Evolutionary conservation across 2,113 vertebrate genomes (phyloP), one percentile per base, ranked within the genome.

Genomic region (Sylvia atricapilla): DNA sequence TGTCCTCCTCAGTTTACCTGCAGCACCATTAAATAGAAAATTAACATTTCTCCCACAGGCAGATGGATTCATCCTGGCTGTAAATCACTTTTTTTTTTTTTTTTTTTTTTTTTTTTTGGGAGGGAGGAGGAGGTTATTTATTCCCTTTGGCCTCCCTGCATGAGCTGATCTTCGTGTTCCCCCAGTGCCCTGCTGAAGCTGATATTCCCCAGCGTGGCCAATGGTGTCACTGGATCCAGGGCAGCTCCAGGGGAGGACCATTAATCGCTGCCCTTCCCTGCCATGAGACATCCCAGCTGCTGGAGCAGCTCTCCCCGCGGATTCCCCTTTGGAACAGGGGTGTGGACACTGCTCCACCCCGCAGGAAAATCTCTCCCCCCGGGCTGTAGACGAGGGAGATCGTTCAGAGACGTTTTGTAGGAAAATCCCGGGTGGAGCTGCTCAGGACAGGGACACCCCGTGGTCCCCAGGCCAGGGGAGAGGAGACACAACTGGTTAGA

Each of bases 201-300:
- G 93, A 85, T 74, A 63, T 22, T n/a, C 3, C 66, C 85, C 24
- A 76, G 91, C 31, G 4, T 69, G 87, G 78, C 75, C 94, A 94
- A 95, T 91, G 1, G 0, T 37, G 87, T 93, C 94, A 94, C 79
- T 20, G 83, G 89, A 64, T 55, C 76, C 94, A 93, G 66, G 75
- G 70, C 67, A 88, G 84, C 90, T 72, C 84, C 94, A 81, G 69
- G 82, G 75, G 63, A 79, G 81, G 77, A 80, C 64, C 82, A n/a
- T 72, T 63, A 60, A 84, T 66, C 55, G 78, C 93, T 89, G 70
- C 92, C 84, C 44, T 63, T 72, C 78, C 77, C 22, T n/a, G 64
- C 82, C 75, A 1, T 78, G 94, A 95, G 93, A 31, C 81, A 43
- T 82, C 50, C 75, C 93, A 96, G 95, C 95, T 95, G 94, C 84